Percentiles rank a stretch among this genome's conserved stretches.
Evolutionary conservation across 1,140 invertebrate genomes (phyloP).

Genomic region (Globodera rostochiensis): DNA sequence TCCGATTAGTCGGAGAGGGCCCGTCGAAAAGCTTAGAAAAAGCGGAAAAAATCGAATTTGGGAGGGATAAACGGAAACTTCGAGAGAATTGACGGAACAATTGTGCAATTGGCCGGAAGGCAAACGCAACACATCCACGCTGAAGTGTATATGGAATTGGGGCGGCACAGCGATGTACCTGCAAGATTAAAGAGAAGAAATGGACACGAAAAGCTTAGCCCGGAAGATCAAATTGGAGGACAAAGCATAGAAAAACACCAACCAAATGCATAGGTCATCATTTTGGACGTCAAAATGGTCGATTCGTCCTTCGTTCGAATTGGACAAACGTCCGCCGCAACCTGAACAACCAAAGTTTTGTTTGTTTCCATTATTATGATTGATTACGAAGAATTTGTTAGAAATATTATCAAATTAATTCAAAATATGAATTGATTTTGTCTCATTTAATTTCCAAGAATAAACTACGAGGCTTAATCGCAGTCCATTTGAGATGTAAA

Average conservation of each 20-base stretch:
- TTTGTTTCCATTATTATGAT: too few relatives aligned
- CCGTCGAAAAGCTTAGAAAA: conserved; percentile 31
- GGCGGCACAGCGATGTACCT: conserved; percentile 36
- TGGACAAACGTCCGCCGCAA: conserved; percentile 33
- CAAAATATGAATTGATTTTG: too few relatives aligned
- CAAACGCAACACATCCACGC: conserved; percentile 31
- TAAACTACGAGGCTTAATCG: conserved; percentile 31
- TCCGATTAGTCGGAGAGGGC: conserved; percentile 31
- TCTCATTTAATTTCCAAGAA: too few relatives aligned
- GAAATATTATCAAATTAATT: too few relatives aligned
- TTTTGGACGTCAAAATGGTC: conserved; percentile 30
- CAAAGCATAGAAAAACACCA: neutral
- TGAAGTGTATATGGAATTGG: conserved; percentile 39
- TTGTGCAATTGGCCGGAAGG: conserved; percentile 35
- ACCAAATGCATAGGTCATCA: conserved; percentile 7
- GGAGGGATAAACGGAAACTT: conserved; percentile 24
- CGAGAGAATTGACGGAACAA: conserved; percentile 38
- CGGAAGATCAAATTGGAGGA: neutral
- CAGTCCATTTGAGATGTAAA: conserved; percentile 37
- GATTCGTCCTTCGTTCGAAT: conserved; percentile 28
- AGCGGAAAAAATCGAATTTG: neutral
- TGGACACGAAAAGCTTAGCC: neutral
- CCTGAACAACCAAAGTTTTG: conserved; percentile 6
- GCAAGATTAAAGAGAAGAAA: neutral
- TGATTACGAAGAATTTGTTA: too few relatives aligned